phyloP scores from a whole-genome alignment of 2,113 vertebrate genomes.

The Alexandromys fortis region DNA sequence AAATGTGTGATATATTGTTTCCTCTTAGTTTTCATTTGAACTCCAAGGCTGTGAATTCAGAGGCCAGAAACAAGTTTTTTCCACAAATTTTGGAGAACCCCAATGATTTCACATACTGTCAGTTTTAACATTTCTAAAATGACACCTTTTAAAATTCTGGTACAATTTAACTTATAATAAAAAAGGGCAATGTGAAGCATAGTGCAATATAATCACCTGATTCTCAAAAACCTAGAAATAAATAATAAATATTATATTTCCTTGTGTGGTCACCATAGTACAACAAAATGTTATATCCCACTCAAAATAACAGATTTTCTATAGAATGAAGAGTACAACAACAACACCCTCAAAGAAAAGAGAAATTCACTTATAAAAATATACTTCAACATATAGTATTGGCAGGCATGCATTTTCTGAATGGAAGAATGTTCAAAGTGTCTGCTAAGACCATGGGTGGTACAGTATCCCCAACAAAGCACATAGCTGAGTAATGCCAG shows the following conservation, averaged over 20 bases:
- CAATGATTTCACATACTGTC: slow-evolving; percentile 28
- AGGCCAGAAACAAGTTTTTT: slow-evolving; percentile 40
- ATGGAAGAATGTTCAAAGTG: not conserved
- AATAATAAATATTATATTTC: not conserved
- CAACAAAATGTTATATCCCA: not conserved
- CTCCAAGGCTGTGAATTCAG: slow-evolving; percentile 1
- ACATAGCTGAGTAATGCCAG: slow-evolving; percentile 2
- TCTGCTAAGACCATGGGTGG: not conserved
- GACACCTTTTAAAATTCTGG: slow-evolving; percentile 5
- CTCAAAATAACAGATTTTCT: not conserved
- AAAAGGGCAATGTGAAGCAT: not conserved
- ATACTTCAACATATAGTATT: not conserved
- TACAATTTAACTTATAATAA: slow-evolving; percentile 42
- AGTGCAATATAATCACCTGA: slow-evolving; percentile 7
- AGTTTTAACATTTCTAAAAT: slow-evolving; percentile 21
- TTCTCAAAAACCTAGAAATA: slow-evolving; percentile 28
- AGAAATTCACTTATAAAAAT: not conserved
- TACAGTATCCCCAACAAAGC: not conserved
- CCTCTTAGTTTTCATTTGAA: slow-evolving; percentile 19
- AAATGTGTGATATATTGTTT: slow-evolving; percentile 8
- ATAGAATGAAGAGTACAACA: not conserved
- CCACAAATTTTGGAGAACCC: slow-evolving; percentile 18
- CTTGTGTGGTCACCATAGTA: slow-evolving; percentile 21
- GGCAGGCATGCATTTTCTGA: not conserved
- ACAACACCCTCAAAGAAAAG: slow-evolving; percentile 11